Evolutionary conservation across 2,797 vertebrate species (phyloP).

Genomic region (Sebastes iracundus): DNA sequence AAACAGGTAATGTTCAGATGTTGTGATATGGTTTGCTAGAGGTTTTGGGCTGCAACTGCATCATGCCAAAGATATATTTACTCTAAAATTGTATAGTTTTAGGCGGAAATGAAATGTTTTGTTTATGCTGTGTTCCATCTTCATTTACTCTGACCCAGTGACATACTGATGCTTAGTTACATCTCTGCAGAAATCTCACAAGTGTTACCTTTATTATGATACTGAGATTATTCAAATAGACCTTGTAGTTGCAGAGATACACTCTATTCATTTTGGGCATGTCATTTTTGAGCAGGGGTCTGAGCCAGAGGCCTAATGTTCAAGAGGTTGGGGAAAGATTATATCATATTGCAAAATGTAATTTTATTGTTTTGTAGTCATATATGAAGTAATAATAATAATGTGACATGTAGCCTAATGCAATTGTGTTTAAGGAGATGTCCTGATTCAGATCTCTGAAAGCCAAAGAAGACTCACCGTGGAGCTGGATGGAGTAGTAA

Average conservation of each 20-base stretch:
- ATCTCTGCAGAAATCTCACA: background rate
- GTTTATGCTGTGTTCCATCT: background rate
- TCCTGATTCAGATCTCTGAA: slow-evolving; percentile 91
- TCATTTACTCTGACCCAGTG: background rate
- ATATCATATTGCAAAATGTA: background rate
- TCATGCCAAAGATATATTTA: background rate
- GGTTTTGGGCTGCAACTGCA: background rate
- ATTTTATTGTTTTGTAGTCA: background rate
- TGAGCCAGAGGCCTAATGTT: background rate
- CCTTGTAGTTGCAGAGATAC: background rate
- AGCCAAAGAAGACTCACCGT: slow-evolving; percentile 86
- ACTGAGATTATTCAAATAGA: background rate
- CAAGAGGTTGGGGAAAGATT: background rate
- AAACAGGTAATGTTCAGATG: background rate
- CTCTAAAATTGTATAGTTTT: background rate
- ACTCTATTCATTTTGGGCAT: background rate
- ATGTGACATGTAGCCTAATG: background rate
- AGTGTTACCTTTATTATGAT: background rate
- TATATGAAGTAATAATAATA: background rate
- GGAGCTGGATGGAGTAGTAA: slow-evolving; percentile 90
- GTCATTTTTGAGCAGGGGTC: background rate
- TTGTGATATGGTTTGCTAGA: background rate
- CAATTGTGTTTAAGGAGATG: slow-evolving; percentile 83
- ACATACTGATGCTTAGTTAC: background rate
- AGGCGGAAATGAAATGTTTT: background rate